Conservation (phyloP, 2,797 vertebrate genomes). For the Pseudopleuronectes americanus region DNA sequence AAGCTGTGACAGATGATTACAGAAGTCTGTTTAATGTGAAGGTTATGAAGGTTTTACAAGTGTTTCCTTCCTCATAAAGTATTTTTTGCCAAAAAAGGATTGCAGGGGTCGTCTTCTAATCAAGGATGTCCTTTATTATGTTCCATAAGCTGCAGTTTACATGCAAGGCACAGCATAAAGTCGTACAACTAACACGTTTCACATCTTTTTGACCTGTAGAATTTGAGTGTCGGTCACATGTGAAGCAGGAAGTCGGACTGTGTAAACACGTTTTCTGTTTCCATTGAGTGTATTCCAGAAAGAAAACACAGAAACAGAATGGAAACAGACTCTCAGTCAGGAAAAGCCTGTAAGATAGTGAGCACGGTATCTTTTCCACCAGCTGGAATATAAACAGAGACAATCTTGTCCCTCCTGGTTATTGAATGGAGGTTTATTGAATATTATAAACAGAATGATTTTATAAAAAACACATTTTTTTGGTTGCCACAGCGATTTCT, state of each 20-base stretch:
- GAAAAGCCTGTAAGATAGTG: slow-evolving; percentile 63
- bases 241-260: slow-evolving; percentile 64
- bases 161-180: background rate
- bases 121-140: no score
- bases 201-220: slow-evolving; percentile 26
- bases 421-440: slow-evolving; percentile 4
- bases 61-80: background rate
- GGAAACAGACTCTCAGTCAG: slow-evolving; percentile 60
- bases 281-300: slow-evolving; percentile 61
- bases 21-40: no score
- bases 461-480: slow-evolving; percentile 16
- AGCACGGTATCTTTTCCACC: slow-evolving; percentile 55
- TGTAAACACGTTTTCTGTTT: slow-evolving; percentile 69
- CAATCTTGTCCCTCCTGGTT: slow-evolving; percentile 39
- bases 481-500: no score
- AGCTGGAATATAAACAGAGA: slow-evolving; percentile 60
- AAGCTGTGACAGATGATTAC: no score
- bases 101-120: no score
- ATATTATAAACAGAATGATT: slow-evolving; percentile 29
- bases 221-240: slow-evolving; percentile 38
- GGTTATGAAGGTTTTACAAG: no score
- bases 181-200: slow-evolving; percentile 2
- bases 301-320: slow-evolving; percentile 64
- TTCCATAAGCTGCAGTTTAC: no score
- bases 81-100: background rate